Base-by-base conservation (phyloP, 1,140 invertebrate species). In the Hylaeus anthracinus region DNA sequence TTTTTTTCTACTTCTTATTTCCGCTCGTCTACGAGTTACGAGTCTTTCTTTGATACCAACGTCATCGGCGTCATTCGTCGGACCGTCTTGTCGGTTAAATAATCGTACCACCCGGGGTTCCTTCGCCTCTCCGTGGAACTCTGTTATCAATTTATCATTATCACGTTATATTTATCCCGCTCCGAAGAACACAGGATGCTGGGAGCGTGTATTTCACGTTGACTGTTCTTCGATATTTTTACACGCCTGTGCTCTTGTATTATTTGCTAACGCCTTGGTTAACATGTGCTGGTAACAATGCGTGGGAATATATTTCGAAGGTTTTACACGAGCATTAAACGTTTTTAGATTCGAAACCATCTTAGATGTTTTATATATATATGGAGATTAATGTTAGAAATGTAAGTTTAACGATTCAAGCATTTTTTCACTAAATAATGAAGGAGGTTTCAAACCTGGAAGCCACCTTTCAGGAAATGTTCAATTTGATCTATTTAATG, bases 1-100 rank as follows among this genome's bases (percentile, higher is more conserved):
- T 6, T 39, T 58, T 15, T 37, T 65, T 82, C 14, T 39, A n/a
- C 39, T 8, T 12, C 14, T 26, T 69, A 60, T 53, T 74, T 65
- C 58, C 43, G 26, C 51, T 55, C 14, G 69, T 72, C 58, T 14
- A 60, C 43, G 66, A 43, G 41, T 41, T 69, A 39, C 37, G 15
- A 26, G 26, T 77, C 43, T 69, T 12, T 51, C 45, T 51, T 26
- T 10, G 14, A 58, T 71, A 58, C 56, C 39, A 26, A 1, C 39
- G 5, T 56, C 67, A 37, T 69, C 48, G 45, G 45, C 53, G 9
- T 5, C 51, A 41, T 60, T 26, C 58, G n/a, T 60, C n/a, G 58
- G 4, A 26, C 58, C 58, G n/a, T 60, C 4, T 37, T 60, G 26
- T 60, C 58, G 55, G 55, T n/a, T 56, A 56, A 14, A 14, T 56